Percentiles rank a stretch among this genome's conserved stretches.
Conservation (phyloP, 1,140 invertebrate genomes). For the Drosophila punjabiensis region DNA sequence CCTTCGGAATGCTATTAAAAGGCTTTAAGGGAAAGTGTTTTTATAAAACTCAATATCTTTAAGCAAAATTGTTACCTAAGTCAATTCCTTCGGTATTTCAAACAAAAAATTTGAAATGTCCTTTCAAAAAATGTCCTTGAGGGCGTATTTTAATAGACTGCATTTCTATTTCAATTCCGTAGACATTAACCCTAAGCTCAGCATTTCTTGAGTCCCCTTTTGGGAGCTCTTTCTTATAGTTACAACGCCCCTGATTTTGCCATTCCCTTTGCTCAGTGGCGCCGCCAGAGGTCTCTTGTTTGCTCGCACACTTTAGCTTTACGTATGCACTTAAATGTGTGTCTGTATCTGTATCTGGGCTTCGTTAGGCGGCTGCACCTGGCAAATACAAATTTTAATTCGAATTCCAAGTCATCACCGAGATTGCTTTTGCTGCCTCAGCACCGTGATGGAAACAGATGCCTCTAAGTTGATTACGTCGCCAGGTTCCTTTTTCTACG, state of each 20-base stretch:
- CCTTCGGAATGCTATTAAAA: neutral
- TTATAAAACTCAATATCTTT: too few relatives aligned
- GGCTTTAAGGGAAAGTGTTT: neutral
- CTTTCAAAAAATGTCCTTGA: neutral
- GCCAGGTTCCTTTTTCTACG: constrained; percentile 27
- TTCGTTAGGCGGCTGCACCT: constrained; percentile 40
- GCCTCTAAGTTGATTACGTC: constrained; percentile 14
- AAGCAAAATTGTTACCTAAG: too few relatives aligned
- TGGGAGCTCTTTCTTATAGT: too few relatives aligned
- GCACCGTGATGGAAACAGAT: constrained; percentile 33
- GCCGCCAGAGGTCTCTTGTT: constrained; percentile 33
- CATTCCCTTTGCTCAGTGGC: constrained; percentile 52
- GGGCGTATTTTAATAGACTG: neutral
- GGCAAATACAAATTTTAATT: constrained; percentile 38
- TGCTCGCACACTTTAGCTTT: constrained; percentile 28
- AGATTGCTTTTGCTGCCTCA: constrained; percentile 61
- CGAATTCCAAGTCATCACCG: constrained; percentile 28
- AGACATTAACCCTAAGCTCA: neutral
- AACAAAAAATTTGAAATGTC: neutral
- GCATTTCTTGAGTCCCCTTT: neutral
- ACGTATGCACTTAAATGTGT: constrained; percentile 16
- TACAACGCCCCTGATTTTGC: constrained; percentile 58
- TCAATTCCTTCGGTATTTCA: too few relatives aligned
- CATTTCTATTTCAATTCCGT: neutral
- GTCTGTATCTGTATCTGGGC: constrained; percentile 28